phyloP scores from a whole-genome alignment of 2,888 invertebrate genomes.

The Sericinus montela region DNA sequence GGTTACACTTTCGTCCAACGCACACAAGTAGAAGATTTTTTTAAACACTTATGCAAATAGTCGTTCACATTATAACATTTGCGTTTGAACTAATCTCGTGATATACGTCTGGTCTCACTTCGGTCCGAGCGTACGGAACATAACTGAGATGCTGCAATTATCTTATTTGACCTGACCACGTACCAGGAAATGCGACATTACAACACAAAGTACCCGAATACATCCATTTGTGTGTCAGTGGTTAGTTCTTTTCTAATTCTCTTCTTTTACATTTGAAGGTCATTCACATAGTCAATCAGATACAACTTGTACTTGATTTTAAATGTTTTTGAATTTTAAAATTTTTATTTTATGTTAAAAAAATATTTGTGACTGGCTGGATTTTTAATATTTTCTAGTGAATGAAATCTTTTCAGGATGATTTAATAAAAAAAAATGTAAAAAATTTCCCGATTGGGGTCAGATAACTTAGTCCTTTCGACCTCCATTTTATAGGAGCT shows the following conservation, averaged over 20 bases:
- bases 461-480: too few species aligned
- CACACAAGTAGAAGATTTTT: neutral
- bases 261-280: conserved; percentile 6
- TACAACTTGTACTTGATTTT: neutral
- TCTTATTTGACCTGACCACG: conserved; percentile 3
- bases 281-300: neutral
- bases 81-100: neutral
- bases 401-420: too few species aligned
- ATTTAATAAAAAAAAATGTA: too few species aligned
- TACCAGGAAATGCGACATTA: conserved; percentile 15
- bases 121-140: neutral
- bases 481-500: too few species aligned
- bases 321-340: too few species aligned
- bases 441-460: too few species aligned
- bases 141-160: conserved; percentile 9
- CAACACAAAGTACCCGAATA: conserved; percentile 5
- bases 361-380: too few species aligned
- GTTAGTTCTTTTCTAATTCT: neutral
- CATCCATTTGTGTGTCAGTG: neutral
- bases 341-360: too few species aligned
- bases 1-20: neutral
- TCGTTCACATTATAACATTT: neutral
- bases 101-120: neutral
- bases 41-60: neutral
- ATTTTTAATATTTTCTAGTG: too few species aligned